Conservation (phyloP, 2,888 invertebrate genomes). For the Drosophila kambysellisi region DNA sequence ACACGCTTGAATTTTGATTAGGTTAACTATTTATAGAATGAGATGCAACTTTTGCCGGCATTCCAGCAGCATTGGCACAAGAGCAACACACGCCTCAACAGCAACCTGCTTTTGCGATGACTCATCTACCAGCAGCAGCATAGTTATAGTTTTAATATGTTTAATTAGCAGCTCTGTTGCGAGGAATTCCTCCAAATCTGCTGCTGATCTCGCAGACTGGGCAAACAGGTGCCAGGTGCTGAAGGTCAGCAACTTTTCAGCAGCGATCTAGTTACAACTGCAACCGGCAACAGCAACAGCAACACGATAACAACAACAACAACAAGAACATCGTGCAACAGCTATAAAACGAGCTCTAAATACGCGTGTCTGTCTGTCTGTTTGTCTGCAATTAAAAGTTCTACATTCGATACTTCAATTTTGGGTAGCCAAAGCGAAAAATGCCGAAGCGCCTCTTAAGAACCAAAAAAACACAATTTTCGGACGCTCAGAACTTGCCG, state of each 20-base stretch:
- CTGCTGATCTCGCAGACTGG: slow-evolving; percentile 28
- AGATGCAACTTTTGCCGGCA: slow-evolving; percentile 56
- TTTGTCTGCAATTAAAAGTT: slow-evolving; percentile 30
- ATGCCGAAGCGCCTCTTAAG: slow-evolving; percentile 15
- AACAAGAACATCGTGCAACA: slow-evolving; percentile 12
- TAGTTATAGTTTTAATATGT: slow-evolving; percentile 70
- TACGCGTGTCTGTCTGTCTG: not conserved
- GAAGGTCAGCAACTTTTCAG: slow-evolving; percentile 72
- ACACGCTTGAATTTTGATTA: slow-evolving; percentile 80
- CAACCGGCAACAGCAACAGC: slow-evolving; percentile 22
- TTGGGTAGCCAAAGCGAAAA: slow-evolving; percentile 24
- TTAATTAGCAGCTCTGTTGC: slow-evolving; percentile 59
- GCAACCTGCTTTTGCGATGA: slow-evolving; percentile 53
- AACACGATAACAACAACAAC: not conserved
- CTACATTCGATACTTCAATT: slow-evolving; percentile 10
- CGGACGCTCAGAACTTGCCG: slow-evolving; percentile 42
- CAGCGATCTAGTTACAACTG: slow-evolving; percentile 21
- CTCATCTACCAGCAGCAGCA: slow-evolving; percentile 32
- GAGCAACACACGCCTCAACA: slow-evolving; percentile 27
- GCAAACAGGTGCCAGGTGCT: slow-evolving; percentile 69
- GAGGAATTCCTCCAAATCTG: slow-evolving; percentile 42
- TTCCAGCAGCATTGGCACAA: slow-evolving; percentile 57
- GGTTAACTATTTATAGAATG: slow-evolving; percentile 77
- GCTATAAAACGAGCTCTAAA: slow-evolving; percentile 5
- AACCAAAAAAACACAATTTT: slow-evolving; percentile 16